Evolutionary conservation across 2,888 invertebrate species (phyloP).

Genomic region (Harpalus rufipes): DNA sequence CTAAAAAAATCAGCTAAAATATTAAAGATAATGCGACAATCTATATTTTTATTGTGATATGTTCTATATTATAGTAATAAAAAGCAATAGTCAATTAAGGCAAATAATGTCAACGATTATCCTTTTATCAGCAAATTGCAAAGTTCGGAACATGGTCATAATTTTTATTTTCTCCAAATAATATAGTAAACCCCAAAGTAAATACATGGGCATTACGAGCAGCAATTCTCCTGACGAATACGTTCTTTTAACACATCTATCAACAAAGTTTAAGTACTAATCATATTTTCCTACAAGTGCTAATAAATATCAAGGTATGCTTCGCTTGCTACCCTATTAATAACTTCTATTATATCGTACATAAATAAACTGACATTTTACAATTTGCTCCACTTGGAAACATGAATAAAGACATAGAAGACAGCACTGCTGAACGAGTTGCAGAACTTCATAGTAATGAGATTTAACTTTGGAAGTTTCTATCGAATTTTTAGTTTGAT

Average conservation of each 20-base stretch:
- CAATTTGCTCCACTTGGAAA: conserved; percentile 2
- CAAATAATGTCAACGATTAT: not conserved
- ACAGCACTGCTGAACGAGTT: conserved; percentile 10
- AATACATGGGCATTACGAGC: conserved; percentile 15
- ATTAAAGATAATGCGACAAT: no score
- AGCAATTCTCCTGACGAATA: conserved; percentile 11
- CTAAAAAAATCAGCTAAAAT: no score
- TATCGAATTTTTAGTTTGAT: conserved; percentile 52
- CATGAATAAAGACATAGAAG: not conserved
- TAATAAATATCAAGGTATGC: conserved; percentile 23
- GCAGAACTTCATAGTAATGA: conserved; percentile 21
- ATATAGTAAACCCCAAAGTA: not conserved
- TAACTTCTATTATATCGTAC: conserved; percentile 26
- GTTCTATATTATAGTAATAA: no score
- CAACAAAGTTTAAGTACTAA: conserved; percentile 29
- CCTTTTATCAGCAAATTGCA: not conserved
- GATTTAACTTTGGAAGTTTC: conserved; percentile 55
- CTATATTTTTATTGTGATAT: no score
- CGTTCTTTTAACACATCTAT: conserved; percentile 32
- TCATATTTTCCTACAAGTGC: conserved; percentile 31
- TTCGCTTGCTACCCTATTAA: conserved; percentile 20
- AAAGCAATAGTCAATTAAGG: no score
- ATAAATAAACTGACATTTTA: conserved; percentile 46
- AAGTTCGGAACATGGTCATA: not conserved
- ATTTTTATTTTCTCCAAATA: not conserved